Evolutionary conservation across 2,113 vertebrate species (phyloP), one percentile per base, ranked within the genome.

Genomic region (Capreolus pygargus): DNA sequence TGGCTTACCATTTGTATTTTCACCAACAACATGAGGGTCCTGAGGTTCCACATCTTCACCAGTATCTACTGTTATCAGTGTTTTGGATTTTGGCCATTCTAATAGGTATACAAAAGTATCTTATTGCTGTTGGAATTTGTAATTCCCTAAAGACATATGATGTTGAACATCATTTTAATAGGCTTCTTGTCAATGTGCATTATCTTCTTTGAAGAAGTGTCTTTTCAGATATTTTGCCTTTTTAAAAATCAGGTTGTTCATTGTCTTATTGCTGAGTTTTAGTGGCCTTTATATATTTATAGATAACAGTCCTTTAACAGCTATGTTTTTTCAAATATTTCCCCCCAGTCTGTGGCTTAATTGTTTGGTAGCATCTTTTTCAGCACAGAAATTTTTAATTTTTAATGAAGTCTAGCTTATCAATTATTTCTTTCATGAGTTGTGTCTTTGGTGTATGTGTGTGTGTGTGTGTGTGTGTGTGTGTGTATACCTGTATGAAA

Each of bases 231-330:
- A 61, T 67, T 36, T 54, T 67, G 13, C 21, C 33, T 33, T 58
- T 54, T 67, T 78, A 81, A 79, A 87, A 94, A 55, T 57, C 11
- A 55, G 50, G 33, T 45, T 89, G 54, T 85, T 70, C 28, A 47
- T 57, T 89, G 81, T 21, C 55, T 84, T 64, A 33, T 33, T 74
- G 28, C 60, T 92, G 36, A 87, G 27, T 30, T 83, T 87, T 87
- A 94, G 39, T 55, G 28, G 57, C 60, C 28, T 91, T 86, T 81
- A 11, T 76, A 19, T 47, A 70, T 55, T 93, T 95, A 85, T 92
- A 43, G 21, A n/a, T 86, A 60, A 58, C 0, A 74, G 45, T 74
- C 12, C 15, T 79, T 86, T 50, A 78, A 15, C 12, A 36, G 25
- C 30, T 86, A 54, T 54, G 6, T 81, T 81, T 95, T 47, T 61